These are phyloP conservation scores for Wasmannia auropunctata DNA, from an alignment of 1,140 invertebrate species.

Conservation along the genomic window DNA sequence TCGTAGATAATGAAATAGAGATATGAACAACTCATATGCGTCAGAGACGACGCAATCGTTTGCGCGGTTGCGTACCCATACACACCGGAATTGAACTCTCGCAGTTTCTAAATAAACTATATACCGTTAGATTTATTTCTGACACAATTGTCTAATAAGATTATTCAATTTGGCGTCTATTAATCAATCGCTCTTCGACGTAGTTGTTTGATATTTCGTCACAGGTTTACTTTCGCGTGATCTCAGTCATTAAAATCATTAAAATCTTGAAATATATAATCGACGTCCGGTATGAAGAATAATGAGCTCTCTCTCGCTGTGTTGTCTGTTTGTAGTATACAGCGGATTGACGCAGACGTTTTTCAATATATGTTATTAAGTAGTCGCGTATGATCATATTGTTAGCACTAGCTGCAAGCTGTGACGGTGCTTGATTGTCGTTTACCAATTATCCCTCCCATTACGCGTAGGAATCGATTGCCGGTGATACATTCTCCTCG, in stretches of 20 bases:
- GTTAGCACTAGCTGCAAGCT: neutral
- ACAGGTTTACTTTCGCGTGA: neutral
- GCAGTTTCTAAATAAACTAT: neutral
- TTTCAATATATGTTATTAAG: constrained; percentile 8
- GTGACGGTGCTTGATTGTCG: neutral
- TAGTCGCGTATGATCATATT: neutral
- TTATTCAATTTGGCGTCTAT: neutral
- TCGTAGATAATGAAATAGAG: neutral
- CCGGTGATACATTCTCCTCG: neutral
- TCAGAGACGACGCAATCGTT: neutral
- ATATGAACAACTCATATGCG: constrained; percentile 10
- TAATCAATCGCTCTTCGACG: neutral
- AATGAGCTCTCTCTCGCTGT: neutral
- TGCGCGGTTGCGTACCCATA: neutral
- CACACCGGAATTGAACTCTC: neutral
- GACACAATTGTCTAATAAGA: neutral
- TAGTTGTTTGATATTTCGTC: constrained; percentile 12
- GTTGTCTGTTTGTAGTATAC: neutral
- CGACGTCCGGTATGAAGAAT: neutral
- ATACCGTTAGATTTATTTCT: neutral
- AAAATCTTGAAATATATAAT: constrained; percentile 41
- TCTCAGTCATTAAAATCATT: neutral
- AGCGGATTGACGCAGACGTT: neutral
- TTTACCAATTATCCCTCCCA: neutral
- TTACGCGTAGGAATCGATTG: neutral